These are phyloP conservation scores for Lepidochrysops patricia DNA, from an alignment of 2,888 invertebrate species.

Conservation along the genomic window DNA sequence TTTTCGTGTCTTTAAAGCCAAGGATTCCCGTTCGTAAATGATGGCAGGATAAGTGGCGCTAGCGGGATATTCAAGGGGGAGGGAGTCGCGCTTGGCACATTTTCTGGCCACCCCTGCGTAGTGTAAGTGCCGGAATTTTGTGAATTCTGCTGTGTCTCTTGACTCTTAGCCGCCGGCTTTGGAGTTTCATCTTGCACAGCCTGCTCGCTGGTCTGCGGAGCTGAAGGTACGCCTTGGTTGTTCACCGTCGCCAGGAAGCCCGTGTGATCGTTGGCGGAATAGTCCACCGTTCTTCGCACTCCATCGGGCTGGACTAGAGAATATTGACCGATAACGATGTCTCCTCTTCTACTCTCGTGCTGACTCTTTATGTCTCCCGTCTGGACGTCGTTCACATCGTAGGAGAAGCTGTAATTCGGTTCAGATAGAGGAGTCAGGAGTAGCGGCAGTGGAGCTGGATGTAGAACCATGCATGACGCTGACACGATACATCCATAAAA, in stretches of 20 bases:
- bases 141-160: constrained; percentile 24
- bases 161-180: constrained; percentile 26
- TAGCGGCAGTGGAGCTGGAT: constrained; percentile 35
- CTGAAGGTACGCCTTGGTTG: constrained; percentile 35
- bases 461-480: constrained; percentile 48
- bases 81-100: constrained; percentile 29
- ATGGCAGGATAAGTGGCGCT: constrained; percentile 48
- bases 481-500: constrained; percentile 40
- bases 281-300: constrained; percentile 68
- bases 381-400: constrained; percentile 67
- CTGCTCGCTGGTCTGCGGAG: constrained; percentile 22
- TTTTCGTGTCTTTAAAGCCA: constrained; percentile 36
- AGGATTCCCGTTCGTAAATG: constrained; percentile 37
- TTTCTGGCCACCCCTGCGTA: constrained; percentile 28
- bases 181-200: constrained; percentile 25
- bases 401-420: constrained; percentile 64
- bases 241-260: constrained; percentile 73
- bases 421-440: constrained; percentile 27
- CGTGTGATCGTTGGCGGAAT: constrained; percentile 66
- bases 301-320: constrained; percentile 72
- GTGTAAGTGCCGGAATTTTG: constrained; percentile 24
- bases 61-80: constrained; percentile 44
- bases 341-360: constrained; percentile 65
- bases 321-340: constrained; percentile 70
- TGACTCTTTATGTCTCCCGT: constrained; percentile 74